Conservation (phyloP, 1,140 invertebrate genomes). For the Laupala kohalensis region DNA sequence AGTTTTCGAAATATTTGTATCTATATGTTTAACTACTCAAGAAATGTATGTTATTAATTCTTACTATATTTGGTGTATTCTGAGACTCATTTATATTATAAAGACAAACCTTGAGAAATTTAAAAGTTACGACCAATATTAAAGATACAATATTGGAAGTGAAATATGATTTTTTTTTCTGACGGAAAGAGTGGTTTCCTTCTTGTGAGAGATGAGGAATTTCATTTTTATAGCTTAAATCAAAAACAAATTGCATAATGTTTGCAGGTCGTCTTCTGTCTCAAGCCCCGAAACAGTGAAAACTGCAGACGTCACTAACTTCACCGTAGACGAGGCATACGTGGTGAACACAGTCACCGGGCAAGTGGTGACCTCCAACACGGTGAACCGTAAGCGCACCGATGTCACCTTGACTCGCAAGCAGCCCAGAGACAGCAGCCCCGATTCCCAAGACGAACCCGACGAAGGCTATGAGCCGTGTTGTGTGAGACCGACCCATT, state of each 20-base stretch:
- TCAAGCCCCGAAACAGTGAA: conserved; percentile 18
- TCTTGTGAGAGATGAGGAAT: too few relatives aligned
- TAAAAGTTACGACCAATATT: too few relatives aligned
- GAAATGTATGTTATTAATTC: too few relatives aligned
- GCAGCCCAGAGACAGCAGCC: not conserved
- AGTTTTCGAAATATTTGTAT: too few relatives aligned
- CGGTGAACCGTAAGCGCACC: not conserved
- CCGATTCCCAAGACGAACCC: not conserved
- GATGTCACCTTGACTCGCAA: not conserved
- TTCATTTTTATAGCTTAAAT: too few relatives aligned
- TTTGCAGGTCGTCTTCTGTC: conserved; percentile 14
- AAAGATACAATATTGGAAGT: too few relatives aligned
- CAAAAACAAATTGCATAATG: conserved; percentile 1
- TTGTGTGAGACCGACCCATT: not conserved
- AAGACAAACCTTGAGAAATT: too few relatives aligned
- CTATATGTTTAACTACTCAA: too few relatives aligned
- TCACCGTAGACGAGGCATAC: not conserved
- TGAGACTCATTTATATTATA: too few relatives aligned
- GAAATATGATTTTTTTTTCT: too few relatives aligned
- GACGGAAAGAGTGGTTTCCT: too few relatives aligned
- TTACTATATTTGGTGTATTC: too few relatives aligned
- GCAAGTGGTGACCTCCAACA: not conserved
- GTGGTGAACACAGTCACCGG: not conserved
- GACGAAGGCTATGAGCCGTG: not conserved
- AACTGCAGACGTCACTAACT: conserved; percentile 7